Evolutionary conservation across 2,888 invertebrate genomes (phyloP).

Genomic region (Neoaliturus tenellus): DNA sequence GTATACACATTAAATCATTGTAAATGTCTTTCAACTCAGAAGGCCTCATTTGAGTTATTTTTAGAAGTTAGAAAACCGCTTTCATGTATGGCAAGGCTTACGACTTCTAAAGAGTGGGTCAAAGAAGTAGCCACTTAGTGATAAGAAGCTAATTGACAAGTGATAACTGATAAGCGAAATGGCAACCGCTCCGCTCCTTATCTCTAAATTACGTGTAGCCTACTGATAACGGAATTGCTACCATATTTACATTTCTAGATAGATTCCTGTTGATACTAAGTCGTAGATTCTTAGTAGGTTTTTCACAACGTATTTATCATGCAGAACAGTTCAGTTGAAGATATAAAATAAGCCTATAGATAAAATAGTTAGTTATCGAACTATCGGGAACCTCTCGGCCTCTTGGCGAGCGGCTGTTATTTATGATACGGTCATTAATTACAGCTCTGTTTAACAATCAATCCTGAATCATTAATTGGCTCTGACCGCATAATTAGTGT

Average conservation of each 20-base stretch:
- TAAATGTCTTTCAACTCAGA: too few relatives aligned
- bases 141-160: slow-evolving; percentile 32
- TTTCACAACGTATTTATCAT: too few relatives aligned
- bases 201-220: not conserved
- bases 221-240: slow-evolving; percentile 6
- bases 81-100: too few relatives aligned
- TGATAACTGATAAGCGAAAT: not conserved
- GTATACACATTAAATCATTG: too few relatives aligned
- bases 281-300: too few relatives aligned
- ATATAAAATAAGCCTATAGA: too few relatives aligned
- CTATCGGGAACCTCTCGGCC: not conserved
- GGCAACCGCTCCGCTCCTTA: not conserved
- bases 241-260: not conserved
- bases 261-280: not conserved
- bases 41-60: too few relatives aligned
- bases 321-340: too few relatives aligned
- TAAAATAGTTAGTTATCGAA: not conserved
- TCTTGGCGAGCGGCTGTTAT: not conserved
- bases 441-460: not conserved
- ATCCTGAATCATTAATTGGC: not conserved
- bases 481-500: not conserved
- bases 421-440: not conserved
- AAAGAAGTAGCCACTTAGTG: not conserved
- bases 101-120: not conserved
- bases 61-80: too few relatives aligned